These are phyloP conservation scores for Phataginus tricuspis DNA, from an alignment of 2,797 vertebrate species.

Conservation along the genomic window DNA sequence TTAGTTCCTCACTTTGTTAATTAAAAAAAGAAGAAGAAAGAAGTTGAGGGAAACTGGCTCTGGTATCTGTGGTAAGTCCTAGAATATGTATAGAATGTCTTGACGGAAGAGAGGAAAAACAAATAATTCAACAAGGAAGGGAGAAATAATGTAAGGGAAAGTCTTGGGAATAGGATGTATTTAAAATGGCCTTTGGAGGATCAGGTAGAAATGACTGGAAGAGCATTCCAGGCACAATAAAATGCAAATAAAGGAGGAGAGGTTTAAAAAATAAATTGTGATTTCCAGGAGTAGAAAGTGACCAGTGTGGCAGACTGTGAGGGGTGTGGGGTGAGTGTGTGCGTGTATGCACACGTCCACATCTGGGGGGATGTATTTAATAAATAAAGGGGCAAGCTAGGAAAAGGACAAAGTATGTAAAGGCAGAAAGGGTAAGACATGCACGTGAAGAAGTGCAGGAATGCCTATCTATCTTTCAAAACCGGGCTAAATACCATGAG, in stretches of 20 bases:
- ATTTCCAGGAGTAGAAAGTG: neutral
- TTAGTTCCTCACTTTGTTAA: neutral
- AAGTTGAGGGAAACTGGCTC: neutral
- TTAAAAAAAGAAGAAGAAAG: neutral
- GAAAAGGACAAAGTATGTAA: neutral
- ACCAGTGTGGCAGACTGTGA: neutral
- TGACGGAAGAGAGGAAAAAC: neutral
- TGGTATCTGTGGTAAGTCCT: neutral
- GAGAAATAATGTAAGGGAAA: neutral
- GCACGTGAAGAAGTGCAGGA: neutral
- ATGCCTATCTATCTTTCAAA: neutral
- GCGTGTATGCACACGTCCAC: fast-evolving
- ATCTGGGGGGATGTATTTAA: neutral
- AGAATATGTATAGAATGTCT: neutral
- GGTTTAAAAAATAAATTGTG: neutral
- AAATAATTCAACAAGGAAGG: neutral
- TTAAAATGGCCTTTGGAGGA: neutral
- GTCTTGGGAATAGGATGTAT: neutral
- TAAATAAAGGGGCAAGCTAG: neutral
- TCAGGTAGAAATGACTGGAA: neutral
- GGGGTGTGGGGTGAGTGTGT: fast-evolving
- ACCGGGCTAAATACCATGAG: neutral
- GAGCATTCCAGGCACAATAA: neutral
- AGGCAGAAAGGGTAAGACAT: neutral
- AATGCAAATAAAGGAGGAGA: neutral